phyloP scores from a whole-genome alignment of 2,113 vertebrate species.

The Catharus bicknelli region DNA sequence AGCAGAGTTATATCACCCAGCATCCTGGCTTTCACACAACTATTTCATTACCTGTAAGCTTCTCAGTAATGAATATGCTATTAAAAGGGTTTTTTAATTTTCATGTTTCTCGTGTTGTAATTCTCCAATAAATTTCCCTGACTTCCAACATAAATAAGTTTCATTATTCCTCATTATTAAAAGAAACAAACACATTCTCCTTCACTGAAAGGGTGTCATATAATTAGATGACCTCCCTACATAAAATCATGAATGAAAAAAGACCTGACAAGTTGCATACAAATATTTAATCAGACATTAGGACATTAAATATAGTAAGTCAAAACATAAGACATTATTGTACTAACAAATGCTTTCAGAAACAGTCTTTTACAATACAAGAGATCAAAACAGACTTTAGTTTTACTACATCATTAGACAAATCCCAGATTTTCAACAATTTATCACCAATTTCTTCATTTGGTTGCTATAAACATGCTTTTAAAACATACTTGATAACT shows the following conservation, averaged over 20 bases:
- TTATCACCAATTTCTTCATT: slow-evolving; percentile 68
- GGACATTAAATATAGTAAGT: slow-evolving; percentile 52
- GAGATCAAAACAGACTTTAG: slow-evolving; percentile 53
- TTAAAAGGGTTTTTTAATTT: slow-evolving; percentile 68
- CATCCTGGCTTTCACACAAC: slow-evolving; percentile 35
- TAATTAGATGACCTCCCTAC: slow-evolving; percentile 69
- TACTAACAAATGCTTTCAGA: slow-evolving; percentile 47
- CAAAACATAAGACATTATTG: slow-evolving; percentile 34
- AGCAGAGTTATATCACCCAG: slow-evolving; percentile 32
- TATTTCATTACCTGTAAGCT: slow-evolving; percentile 59
- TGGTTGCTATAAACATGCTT: slow-evolving; percentile 69
- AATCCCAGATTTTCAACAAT: slow-evolving; percentile 54
- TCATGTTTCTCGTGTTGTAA: slow-evolving; percentile 63
- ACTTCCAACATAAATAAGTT: slow-evolving; percentile 76
- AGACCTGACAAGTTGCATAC: slow-evolving; percentile 50
- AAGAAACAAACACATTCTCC: slow-evolving; percentile 69
- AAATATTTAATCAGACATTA: slow-evolving; percentile 66
- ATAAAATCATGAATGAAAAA: slow-evolving; percentile 68
- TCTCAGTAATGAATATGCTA: slow-evolving; percentile 67
- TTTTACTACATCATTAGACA: slow-evolving; percentile 61
- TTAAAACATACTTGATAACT: slow-evolving; percentile 72
- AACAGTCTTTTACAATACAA: slow-evolving; percentile 41
- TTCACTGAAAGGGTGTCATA: slow-evolving; percentile 61
- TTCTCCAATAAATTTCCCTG: slow-evolving; percentile 73
- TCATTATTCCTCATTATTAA: slow-evolving; percentile 75